These are phyloP conservation scores for Apodemia mormo DNA, from an alignment of 2,888 invertebrate species.

Conservation along the genomic window DNA sequence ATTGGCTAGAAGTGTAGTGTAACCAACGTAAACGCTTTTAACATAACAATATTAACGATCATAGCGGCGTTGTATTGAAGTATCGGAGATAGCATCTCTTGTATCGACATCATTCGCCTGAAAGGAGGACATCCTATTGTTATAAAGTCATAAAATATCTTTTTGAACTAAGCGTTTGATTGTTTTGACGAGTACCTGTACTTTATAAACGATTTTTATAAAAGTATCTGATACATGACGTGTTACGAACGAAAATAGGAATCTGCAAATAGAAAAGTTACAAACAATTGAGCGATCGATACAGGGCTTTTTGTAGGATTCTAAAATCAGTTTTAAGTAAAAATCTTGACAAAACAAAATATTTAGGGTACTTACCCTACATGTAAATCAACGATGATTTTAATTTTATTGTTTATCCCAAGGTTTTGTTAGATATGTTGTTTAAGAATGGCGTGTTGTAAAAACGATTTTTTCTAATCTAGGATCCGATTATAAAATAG, in stretches of 20 bases:
- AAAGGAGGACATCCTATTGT: conserved; percentile 16
- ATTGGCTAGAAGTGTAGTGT: neutral
- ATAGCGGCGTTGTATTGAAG: conserved; percentile 9
- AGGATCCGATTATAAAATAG: no score
- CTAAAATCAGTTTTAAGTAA: no score
- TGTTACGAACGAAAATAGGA: neutral
- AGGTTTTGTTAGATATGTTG: no score
- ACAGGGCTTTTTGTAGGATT: neutral
- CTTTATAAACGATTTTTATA: neutral
- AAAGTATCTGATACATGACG: neutral
- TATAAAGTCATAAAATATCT: conserved; percentile 8
- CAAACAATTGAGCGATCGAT: neutral
- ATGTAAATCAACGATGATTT: no score
- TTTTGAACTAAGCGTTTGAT: conserved; percentile 8
- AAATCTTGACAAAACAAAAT: no score
- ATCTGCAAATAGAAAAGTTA: neutral
- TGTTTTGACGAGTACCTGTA: neutral
- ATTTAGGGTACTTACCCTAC: no score
- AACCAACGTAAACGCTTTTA: neutral
- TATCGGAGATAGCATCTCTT: conserved; percentile 15
- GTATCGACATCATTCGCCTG: conserved; percentile 1
- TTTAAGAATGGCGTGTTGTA: no score
- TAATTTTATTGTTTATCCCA: no score
- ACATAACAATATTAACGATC: conserved; percentile 3
- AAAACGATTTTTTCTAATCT: no score